Conservation (phyloP, 2,888 invertebrate species). For the Augochlorella aurata region DNA sequence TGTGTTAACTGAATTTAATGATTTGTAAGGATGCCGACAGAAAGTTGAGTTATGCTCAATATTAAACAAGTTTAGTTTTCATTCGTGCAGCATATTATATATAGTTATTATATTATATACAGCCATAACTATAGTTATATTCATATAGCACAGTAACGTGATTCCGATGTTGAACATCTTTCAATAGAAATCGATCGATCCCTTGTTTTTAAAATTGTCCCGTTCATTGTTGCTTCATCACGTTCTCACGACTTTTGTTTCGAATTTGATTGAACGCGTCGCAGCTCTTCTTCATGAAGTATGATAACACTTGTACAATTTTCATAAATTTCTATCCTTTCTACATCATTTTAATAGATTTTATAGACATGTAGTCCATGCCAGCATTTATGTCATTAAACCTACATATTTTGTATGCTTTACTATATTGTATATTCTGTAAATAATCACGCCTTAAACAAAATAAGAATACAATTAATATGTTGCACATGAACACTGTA, state of each 20-base stretch:
- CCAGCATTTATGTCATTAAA: neutral
- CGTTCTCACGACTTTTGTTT: constrained; percentile 31
- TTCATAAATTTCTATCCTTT: neutral
- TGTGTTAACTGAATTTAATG: neutral
- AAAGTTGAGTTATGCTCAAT: neutral
- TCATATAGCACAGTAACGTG: constrained; percentile 64
- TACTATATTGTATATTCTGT: neutral
- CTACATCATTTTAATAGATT: neutral
- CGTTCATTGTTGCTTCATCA: constrained; percentile 51
- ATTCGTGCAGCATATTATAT: too few relatives aligned
- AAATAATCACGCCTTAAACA: neutral
- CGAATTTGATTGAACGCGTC: constrained; percentile 23
- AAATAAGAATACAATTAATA: neutral
- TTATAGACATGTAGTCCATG: neutral
- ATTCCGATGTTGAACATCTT: constrained; percentile 68
- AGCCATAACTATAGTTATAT: too few relatives aligned
- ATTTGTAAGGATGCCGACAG: neutral
- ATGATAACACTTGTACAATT: neutral
- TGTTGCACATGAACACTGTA: neutral
- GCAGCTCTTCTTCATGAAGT: neutral
- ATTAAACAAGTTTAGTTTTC: neutral
- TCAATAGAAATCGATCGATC: constrained; percentile 69
- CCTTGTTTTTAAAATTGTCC: constrained; percentile 62
- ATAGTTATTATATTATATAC: too few relatives aligned
- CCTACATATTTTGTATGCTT: neutral